Base-by-base conservation (phyloP, 2,113 vertebrate genomes). In the Amblyornis subalaris region DNA sequence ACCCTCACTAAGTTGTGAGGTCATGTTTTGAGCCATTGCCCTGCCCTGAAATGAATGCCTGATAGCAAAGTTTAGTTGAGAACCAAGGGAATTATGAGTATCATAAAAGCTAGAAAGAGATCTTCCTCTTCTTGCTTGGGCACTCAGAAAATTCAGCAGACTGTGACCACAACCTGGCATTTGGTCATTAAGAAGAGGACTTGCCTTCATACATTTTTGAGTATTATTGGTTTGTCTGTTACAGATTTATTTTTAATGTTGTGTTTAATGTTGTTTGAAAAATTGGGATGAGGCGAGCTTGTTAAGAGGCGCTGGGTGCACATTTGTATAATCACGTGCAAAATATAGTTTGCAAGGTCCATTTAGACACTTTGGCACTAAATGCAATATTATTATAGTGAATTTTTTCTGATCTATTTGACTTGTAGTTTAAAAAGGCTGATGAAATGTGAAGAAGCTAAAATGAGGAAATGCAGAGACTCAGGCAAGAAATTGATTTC, bases 401-500 rank as follows among this genome's bases (percentile, higher is more conserved):
- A 47, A 0, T 48, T 70, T 71, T 73, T 93, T 60, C 75, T 26
- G 5, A 67, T 85, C 72, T 94, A 36, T 96, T 95, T 85, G 87
- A 87, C 78, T 92, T 44, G 55, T 48, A 61, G 47, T 84, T 95
- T 90, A 95, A 91, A 89, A 95, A 91, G 86, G 50, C 57, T 72
- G 88, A 85, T 85, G 86, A 92, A 94, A 95, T 88, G 58, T 90
- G 88, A 84, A 82, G 73, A 92, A 83, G 57, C 36, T 60, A 35
- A 95, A 90, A 88, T 90, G 75, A 91, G 82, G 69, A 94, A 95
- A 91, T 3, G 1, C 45, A 42, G 57, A 65, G 83, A 71, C 50
- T 84, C 65, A 23, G 55, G 50, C 80, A 84, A 95, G 84, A 92
- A 94, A 94, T 91, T 96, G 92, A 92, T 96, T 95, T 97, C 83